phyloP scores from a whole-genome alignment of 2,113 vertebrate species.

The Leucosticte australis region DNA sequence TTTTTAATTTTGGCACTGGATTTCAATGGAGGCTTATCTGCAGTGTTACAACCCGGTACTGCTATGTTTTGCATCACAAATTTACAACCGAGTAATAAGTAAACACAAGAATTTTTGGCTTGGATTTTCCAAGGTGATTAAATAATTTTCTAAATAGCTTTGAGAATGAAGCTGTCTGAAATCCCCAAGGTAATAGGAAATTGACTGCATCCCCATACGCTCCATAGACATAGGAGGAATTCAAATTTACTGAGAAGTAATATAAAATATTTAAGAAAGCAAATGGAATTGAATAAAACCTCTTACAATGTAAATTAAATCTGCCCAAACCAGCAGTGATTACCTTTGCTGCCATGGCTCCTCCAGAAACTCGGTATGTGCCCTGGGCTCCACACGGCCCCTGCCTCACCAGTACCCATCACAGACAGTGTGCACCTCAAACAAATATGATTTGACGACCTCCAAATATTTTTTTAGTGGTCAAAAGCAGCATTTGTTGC shows the following conservation, averaged over 20 bases:
- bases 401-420: accelerated
- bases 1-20: not conserved
- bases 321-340: not conserved
- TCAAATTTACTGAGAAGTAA: not conserved
- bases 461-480: not conserved
- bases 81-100: not conserved
- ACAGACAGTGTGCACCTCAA: not conserved
- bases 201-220: not conserved
- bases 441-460: accelerated
- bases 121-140: constrained; percentile 54
- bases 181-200: constrained; percentile 26
- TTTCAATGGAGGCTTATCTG: not conserved
- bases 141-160: constrained; percentile 28
- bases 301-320: not conserved
- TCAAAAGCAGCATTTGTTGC: not conserved
- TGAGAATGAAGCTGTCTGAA: constrained; percentile 23
- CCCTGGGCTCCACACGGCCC: accelerated
- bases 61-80: not conserved
- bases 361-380: accelerated
- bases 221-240: not conserved
- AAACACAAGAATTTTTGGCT: constrained; percentile 5
- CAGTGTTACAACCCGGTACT: not conserved
- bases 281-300: not conserved
- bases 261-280: constrained; percentile 29
- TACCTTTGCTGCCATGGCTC: not conserved